Percentiles rank a stretch among this genome's conserved stretches.
Evolutionary conservation across 2,797 vertebrate genomes (phyloP).

Genomic region (Chiloscyllium punctatum): DNA sequence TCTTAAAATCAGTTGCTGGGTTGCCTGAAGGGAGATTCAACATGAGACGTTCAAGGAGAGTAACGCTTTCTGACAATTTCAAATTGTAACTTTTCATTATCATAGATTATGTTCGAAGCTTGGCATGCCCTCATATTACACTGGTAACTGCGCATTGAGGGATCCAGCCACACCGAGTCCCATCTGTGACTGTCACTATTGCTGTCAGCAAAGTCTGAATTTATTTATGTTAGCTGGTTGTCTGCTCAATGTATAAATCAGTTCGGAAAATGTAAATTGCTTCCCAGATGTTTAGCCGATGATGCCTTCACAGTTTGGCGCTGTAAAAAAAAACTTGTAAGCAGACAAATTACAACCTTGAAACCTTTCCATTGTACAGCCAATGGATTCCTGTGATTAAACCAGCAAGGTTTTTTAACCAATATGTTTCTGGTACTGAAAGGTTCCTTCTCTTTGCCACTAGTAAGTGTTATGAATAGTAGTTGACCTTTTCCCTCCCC

Average conservation of each 20-base stretch:
- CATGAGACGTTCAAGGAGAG: conserved; percentile 26
- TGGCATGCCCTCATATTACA: neutral
- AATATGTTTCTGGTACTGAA: conserved; percentile 1
- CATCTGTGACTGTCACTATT: conserved; percentile 15
- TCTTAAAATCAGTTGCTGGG: conserved; percentile 28
- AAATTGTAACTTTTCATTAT: conserved; percentile 36
- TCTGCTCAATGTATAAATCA: conserved; percentile 29
- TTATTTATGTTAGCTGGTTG: conserved; percentile 29
- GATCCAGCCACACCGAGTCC: neutral
- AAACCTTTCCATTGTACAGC: neutral
- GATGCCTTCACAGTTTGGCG: conserved; percentile 19
- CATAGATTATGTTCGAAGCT: conserved; percentile 27
- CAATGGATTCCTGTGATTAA: neutral
- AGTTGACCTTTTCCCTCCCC: too few relatives aligned
- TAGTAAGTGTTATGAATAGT: neutral
- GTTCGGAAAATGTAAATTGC: conserved; percentile 36
- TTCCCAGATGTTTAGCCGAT: conserved; percentile 28
- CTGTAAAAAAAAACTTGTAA: neutral
- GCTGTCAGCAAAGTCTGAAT: neutral
- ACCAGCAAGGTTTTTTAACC: neutral
- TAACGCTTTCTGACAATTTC: conserved; percentile 35
- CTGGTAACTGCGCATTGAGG: neutral
- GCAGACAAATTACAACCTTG: conserved; percentile 28
- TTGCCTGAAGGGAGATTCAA: conserved; percentile 32
- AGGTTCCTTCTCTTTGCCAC: too few relatives aligned